Percentiles rank a stretch among this genome's conserved stretches.
phyloP scores from a whole-genome alignment of 2,888 invertebrate species.

The Agrotis ipsilon region DNA sequence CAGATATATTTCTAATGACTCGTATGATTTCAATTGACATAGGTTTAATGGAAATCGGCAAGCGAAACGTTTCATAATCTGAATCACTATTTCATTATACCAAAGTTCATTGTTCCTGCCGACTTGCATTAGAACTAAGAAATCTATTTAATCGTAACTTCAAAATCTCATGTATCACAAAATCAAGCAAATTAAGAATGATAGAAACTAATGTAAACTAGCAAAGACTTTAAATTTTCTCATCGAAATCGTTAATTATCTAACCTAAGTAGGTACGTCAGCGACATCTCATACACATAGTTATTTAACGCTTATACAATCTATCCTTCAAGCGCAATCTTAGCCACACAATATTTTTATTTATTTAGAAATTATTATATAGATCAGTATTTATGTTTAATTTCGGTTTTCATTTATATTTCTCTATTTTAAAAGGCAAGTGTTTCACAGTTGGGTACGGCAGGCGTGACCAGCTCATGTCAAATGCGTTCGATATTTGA shows the following conservation, averaged over 20 bases:
- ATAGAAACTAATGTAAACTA: slow-evolving; percentile 60
- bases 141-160: slow-evolving; percentile 51
- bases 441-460: slow-evolving; percentile 67
- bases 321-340: slow-evolving; percentile 61
- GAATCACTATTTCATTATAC: not conserved
- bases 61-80: slow-evolving; percentile 4
- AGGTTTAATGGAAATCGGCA: slow-evolving; percentile 47
- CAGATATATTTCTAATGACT: slow-evolving; percentile 66
- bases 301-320: slow-evolving; percentile 63
- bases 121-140: slow-evolving; percentile 47
- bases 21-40: slow-evolving; percentile 52
- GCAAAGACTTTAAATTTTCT: slow-evolving; percentile 60
- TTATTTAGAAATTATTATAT: slow-evolving; percentile 62
- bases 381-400: slow-evolving; percentile 60
- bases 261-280: slow-evolving; percentile 73
- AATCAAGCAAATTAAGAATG: slow-evolving; percentile 61
- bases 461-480: slow-evolving; percentile 57
- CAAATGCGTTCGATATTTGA: slow-evolving; percentile 63
- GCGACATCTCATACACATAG: slow-evolving; percentile 67
- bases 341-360: slow-evolving; percentile 59
- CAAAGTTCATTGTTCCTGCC: slow-evolving; percentile 14
- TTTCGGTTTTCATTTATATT: slow-evolving; percentile 60
- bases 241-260: slow-evolving; percentile 62
- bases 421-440: slow-evolving; percentile 67
- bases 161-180: slow-evolving; percentile 66